Conservation (phyloP, 2,113 vertebrate species). For the Rhinoptilus africanus region DNA sequence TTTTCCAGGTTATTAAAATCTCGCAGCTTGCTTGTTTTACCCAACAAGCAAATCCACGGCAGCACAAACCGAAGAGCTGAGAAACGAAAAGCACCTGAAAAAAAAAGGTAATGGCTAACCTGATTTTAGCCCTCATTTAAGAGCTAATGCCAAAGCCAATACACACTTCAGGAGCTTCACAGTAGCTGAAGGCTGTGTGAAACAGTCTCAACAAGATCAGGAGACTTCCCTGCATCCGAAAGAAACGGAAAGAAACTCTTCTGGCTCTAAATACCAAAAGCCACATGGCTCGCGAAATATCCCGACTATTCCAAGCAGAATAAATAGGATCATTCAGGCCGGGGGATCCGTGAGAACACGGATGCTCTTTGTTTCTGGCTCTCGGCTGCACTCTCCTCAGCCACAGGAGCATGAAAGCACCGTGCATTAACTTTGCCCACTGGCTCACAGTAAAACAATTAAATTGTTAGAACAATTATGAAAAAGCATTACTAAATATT, state of each 20-base stretch:
- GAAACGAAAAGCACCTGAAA: not conserved
- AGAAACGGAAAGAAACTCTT: not conserved
- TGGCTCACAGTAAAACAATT: not conserved
- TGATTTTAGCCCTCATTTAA: not conserved
- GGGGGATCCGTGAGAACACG: accelerated
- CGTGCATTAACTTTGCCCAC: not conserved
- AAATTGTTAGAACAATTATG: not conserved
- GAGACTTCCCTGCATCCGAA: not conserved
- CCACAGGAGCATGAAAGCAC: not conserved
- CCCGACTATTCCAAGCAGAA: not conserved
- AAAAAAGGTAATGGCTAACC: not conserved
- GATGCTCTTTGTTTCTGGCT: not conserved
- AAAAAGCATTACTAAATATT: not conserved
- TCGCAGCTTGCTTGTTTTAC: not conserved
- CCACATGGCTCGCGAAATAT: not conserved
- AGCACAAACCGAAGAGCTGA: not conserved
- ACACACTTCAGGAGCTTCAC: not conserved
- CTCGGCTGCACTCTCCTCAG: not conserved
- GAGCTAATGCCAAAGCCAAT: not conserved
- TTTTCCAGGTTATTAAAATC: not conserved
- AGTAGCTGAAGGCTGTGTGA: not conserved
- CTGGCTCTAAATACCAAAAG: not conserved
- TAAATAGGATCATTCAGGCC: accelerated
- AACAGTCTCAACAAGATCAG: not conserved
- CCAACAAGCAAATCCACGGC: not conserved